phyloP scores from a whole-genome alignment of 2,888 invertebrate genomes.

The Eurois occulta region DNA sequence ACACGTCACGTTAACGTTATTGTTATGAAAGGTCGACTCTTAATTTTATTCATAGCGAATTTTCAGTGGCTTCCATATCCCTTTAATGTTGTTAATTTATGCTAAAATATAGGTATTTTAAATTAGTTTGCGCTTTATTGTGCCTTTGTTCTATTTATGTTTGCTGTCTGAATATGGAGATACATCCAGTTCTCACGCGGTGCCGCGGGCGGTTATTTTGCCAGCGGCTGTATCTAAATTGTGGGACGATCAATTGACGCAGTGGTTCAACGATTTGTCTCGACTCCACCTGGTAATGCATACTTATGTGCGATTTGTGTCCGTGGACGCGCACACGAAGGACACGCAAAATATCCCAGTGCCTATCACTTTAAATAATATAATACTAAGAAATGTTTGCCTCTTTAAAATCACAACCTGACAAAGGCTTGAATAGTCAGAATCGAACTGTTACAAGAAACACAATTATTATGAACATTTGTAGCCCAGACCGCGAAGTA shows the following conservation, averaged over 20 bases:
- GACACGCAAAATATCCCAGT: no score
- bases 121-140: slow-evolving; percentile 35
- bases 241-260: slow-evolving; percentile 26
- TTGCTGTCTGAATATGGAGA: slow-evolving; percentile 28
- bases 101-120: slow-evolving; percentile 50
- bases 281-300: background rate
- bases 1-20: slow-evolving; percentile 61
- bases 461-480: background rate
- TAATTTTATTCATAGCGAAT: slow-evolving; percentile 59
- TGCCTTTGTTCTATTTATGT: slow-evolving; percentile 21
- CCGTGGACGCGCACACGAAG: background rate
- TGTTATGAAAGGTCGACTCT: slow-evolving; percentile 56
- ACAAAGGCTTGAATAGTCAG: background rate
- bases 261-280: slow-evolving; percentile 5
- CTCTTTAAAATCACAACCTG: background rate
- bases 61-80: slow-evolving; percentile 44
- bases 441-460: slow-evolving; percentile 2
- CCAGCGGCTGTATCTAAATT: slow-evolving; percentile 17
- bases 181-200: background rate
- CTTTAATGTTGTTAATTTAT: slow-evolving; percentile 47
- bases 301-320: background rate
- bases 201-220: slow-evolving; percentile 21
- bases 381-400: background rate
- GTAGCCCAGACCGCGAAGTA: background rate
- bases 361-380: background rate